Evolutionary conservation across 2,888 invertebrate genomes (phyloP).

Genomic region (Diaphora mendica): DNA sequence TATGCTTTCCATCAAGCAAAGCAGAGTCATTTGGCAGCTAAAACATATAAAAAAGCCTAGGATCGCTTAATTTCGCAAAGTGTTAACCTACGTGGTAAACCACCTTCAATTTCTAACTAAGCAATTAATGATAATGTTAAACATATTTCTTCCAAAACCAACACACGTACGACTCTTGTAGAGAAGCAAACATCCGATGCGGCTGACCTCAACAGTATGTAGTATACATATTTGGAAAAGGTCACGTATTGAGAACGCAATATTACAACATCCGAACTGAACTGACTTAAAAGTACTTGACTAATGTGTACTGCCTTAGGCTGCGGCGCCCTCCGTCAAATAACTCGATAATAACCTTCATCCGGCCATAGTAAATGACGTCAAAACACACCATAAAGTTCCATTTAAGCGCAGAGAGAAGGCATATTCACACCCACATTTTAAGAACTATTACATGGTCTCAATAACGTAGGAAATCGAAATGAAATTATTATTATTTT

Average conservation of each 20-base stretch:
- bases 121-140: too few species aligned
- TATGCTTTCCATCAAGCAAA: too few species aligned
- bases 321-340: background rate
- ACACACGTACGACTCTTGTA: background rate
- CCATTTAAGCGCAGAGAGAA: background rate
- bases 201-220: conserved; percentile 4
- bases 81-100: too few species aligned
- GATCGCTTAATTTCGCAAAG: too few species aligned
- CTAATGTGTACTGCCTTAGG: background rate
- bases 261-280: background rate
- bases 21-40: too few species aligned
- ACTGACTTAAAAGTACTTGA: background rate
- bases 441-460: background rate
- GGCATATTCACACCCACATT: background rate
- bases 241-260: conserved; percentile 1
- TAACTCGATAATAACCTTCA: background rate
- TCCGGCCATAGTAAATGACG: background rate
- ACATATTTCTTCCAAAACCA: background rate
- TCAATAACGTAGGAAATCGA: background rate
- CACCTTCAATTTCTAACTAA: too few species aligned
- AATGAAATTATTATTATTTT: background rate
- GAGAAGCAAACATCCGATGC: background rate
- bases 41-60: too few species aligned
- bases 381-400: background rate
- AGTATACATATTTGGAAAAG: conserved; percentile 6